Evolutionary conservation across 2,113 vertebrate genomes (phyloP).

Genomic region (Bagarius yarrelli): DNA sequence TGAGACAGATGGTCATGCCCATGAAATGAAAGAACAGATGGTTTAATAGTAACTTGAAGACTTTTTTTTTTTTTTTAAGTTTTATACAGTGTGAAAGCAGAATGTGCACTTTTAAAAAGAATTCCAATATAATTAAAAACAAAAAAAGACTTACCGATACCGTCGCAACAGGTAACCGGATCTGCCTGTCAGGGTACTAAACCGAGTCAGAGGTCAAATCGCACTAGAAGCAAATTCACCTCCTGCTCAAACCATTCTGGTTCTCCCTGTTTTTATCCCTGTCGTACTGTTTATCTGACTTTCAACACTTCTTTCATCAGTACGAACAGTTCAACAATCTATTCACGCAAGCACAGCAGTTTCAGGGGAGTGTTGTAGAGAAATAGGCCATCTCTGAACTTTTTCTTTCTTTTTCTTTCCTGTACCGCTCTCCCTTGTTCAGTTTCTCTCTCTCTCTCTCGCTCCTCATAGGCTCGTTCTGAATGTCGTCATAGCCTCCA

Average conservation of each 20-base stretch:
- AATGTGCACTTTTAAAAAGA: neutral
- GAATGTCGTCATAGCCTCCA: conserved; percentile 31
- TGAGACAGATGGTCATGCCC: neutral
- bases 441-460: neutral
- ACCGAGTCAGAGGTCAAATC: conserved; percentile 17
- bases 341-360: neutral
- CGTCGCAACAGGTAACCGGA: neutral
- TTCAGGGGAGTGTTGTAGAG: neutral
- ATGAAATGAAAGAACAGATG: neutral
- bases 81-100: neutral
- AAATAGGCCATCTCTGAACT: conserved; percentile 33
- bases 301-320: neutral
- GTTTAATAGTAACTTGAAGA: neutral
- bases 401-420: conserved; percentile 31
- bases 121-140: neutral
- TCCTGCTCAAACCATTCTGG: conserved; percentile 36
- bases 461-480: conserved; percentile 41
- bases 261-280: neutral
- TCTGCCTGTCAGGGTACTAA: conserved; percentile 26
- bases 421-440: conserved; percentile 2
- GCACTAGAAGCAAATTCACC: conserved; percentile 26
- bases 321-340: neutral
- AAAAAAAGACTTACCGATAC: conserved; percentile 35
- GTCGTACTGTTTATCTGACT: neutral
- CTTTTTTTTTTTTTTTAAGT: too few species aligned